Evolutionary conservation across 2,797 vertebrate genomes (phyloP), one percentile per base, ranked within the genome.

Genomic region (Mormyrops boulengeri): DNA sequence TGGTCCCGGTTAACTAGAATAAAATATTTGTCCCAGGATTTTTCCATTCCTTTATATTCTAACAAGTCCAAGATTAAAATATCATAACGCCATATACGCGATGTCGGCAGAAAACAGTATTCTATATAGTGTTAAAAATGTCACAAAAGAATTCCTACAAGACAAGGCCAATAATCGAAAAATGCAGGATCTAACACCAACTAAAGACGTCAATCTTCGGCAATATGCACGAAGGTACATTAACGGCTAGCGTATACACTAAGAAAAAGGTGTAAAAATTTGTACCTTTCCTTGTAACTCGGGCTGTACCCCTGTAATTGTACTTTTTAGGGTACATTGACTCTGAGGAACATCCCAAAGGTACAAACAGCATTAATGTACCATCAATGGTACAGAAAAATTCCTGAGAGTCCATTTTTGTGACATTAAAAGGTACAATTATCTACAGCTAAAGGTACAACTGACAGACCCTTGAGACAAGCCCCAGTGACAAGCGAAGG

Each of bases 1-100:
- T 96, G 95, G 94, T 91, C 90, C 12, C 90, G 92, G 91, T 96
- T 95, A 95, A 80, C 90, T 92, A 90, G 91, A 94, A 92, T 94
- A 92, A 95, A 96, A 95, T 95, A 95, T 94, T 95, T 95, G 93
- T 92, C 91, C 91, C 69, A 90, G 19, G 88, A 69, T 91, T 90
- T 90, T 87, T 86, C 55, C 84, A 89, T 85, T 88, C 88, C 88
- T 91, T 92, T 91, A 92, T 93, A 91, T 93, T 89, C 77, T 90
- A 44, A 90, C 92, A 77, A 86, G 80, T 87, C 50, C 60, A 80
- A 84, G 52, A 89, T 88, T 90, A 87, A 90, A 90, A 89, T 89
- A 80, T 89, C 66, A 91, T 89, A 85, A 88, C 85, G 38, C 22
- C 19, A 55, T 73, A 73, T 73, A 80, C 49, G 66, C 77, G 88